Evolutionary conservation across 92 coral and sea anemone species (phyloP).

Genomic region (Bergia puertoricense): DNA sequence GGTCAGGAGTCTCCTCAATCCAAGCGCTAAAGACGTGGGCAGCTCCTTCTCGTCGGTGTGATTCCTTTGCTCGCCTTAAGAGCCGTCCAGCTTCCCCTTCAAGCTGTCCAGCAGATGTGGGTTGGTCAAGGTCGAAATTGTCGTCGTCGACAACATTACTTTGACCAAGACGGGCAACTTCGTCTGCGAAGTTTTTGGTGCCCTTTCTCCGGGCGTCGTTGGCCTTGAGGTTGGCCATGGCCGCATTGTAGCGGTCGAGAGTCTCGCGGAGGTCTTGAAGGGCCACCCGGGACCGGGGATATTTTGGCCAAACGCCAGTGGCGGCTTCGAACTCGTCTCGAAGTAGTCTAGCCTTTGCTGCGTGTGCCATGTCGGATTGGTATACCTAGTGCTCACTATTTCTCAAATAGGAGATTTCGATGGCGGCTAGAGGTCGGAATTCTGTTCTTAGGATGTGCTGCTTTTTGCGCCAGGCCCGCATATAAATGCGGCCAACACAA

Average conservation of each 20-base stretch:
- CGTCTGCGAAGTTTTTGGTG: neutral
- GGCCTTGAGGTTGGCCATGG: neutral
- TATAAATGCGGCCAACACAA: no score
- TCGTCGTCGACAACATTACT: neutral
- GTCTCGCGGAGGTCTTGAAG: neutral
- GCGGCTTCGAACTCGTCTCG: neutral
- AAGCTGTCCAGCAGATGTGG: neutral
- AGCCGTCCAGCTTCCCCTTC: slow-evolving; percentile 5
- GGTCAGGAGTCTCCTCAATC: neutral
- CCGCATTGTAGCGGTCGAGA: neutral
- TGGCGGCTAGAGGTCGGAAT: no score
- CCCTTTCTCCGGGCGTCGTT: neutral
- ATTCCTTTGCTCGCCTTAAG: neutral
- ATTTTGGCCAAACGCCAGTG: neutral
- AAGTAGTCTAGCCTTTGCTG: no score
- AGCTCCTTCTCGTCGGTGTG: neutral
- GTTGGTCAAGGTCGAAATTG: neutral
- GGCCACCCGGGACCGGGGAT: neutral
- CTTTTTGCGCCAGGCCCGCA: no score
- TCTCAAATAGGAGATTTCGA: no score
- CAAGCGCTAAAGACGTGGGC: neutral
- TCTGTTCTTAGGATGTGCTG: no score
- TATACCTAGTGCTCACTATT: no score
- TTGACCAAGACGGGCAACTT: neutral
- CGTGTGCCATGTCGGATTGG: no score